phyloP scores from a whole-genome alignment of 2,113 vertebrate species.

The Oophaga pumilio region DNA sequence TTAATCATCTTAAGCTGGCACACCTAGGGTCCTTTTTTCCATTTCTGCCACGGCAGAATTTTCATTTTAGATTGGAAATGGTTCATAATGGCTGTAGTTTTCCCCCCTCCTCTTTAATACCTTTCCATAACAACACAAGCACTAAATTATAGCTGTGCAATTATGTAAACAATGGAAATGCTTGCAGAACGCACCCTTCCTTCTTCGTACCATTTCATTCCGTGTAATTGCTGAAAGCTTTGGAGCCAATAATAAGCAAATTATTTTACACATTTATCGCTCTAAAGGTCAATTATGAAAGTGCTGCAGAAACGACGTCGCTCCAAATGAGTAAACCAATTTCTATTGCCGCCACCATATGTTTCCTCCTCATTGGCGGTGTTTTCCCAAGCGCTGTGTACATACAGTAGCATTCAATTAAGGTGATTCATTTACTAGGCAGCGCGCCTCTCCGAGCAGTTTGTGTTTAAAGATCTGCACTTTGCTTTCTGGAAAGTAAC shows the following conservation, averaged over 20 bases:
- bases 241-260: slow-evolving; percentile 90
- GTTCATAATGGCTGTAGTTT: slow-evolving; percentile 73
- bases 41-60: slow-evolving; percentile 67
- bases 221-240: slow-evolving; percentile 93
- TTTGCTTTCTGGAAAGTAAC: slow-evolving; percentile 74
- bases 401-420: slow-evolving; percentile 85
- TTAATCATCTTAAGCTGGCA: slow-evolving; percentile 69
- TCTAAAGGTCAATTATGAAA: slow-evolving; percentile 96
- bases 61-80: slow-evolving; percentile 75
- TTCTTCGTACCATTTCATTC: slow-evolving; percentile 90
- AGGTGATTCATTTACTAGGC: slow-evolving; percentile 87
- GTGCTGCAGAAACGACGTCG: slow-evolving; percentile 77
- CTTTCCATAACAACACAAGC: slow-evolving; percentile 78
- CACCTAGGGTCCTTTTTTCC: slow-evolving; percentile 61
- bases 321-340: slow-evolving; percentile 77
- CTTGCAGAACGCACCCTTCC: slow-evolving; percentile 88
- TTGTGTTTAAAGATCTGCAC: slow-evolving; percentile 77
- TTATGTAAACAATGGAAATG: slow-evolving; percentile 92
- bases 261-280: slow-evolving; percentile 90
- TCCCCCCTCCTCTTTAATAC: slow-evolving; percentile 57
- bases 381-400: slow-evolving; percentile 85
- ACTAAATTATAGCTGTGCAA: slow-evolving; percentile 87
- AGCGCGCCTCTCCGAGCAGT: slow-evolving; percentile 66
- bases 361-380: slow-evolving; percentile 80
- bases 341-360: slow-evolving; percentile 83